These are phyloP conservation scores for Caranx melampygus DNA, from an alignment of 2,113 vertebrate genomes.

Conservation along the genomic window DNA sequence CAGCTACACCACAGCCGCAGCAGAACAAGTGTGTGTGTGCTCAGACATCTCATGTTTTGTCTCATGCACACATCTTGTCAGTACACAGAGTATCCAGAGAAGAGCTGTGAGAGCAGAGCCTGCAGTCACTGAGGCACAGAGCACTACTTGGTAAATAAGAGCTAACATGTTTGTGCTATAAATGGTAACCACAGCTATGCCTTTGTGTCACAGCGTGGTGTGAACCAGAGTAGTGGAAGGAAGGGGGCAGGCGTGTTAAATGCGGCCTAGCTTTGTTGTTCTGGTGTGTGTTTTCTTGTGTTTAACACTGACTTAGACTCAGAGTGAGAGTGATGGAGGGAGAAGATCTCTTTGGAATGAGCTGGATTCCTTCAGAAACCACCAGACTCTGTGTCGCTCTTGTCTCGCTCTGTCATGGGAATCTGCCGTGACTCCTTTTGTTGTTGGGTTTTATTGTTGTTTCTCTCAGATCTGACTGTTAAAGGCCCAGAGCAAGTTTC, in stretches of 20 bases:
- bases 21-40: neutral
- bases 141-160: constrained; percentile 9
- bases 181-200: constrained; percentile 55
- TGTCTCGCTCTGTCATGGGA: constrained; percentile 51
- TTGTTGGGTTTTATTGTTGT: constrained; percentile 56
- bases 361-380: constrained; percentile 69
- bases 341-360: constrained; percentile 45
- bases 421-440: constrained; percentile 47
- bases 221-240: constrained; percentile 17
- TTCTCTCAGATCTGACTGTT: constrained; percentile 43
- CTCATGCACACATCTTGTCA: neutral
- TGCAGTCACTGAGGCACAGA: neutral
- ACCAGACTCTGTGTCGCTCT: constrained; percentile 73
- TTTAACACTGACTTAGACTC: constrained; percentile 39
- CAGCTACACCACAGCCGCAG: neutral
- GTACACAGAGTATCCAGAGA: neutral
- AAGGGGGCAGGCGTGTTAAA: constrained; percentile 6
- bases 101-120: no score
- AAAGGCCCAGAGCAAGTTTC: neutral
- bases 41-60: constrained; percentile 4
- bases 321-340: constrained; percentile 25
- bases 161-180: constrained; percentile 29
- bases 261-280: constrained; percentile 38
- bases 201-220: constrained; percentile 34
- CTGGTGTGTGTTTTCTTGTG: constrained; percentile 34